Conservation (phyloP, 1,140 invertebrate species). For the Magallana gigas region DNA sequence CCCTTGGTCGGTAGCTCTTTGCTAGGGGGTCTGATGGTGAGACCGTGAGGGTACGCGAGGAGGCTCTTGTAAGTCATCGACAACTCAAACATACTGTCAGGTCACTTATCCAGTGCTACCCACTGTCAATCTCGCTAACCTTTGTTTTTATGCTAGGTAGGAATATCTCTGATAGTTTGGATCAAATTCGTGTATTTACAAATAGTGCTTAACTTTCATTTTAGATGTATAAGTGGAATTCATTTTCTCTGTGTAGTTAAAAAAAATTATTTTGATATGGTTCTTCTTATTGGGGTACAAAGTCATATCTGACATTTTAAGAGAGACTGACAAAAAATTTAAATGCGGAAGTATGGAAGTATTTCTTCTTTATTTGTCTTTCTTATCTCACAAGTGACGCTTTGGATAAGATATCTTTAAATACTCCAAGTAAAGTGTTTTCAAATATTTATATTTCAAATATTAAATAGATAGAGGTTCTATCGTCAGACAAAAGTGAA, state of each 20-base stretch:
- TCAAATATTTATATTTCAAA: slow-evolving; percentile 23
- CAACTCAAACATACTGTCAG: slow-evolving; percentile 24
- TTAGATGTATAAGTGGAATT: neutral
- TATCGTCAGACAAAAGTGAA: neutral
- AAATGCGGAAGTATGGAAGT: slow-evolving; percentile 21
- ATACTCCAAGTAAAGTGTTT: slow-evolving; percentile 17
- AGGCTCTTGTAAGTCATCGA: neutral
- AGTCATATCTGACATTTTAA: too few species aligned
- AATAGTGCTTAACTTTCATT: neutral
- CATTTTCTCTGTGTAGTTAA: too few species aligned
- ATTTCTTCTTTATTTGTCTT: neutral
- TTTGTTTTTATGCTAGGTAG: neutral
- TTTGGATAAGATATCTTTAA: slow-evolving; percentile 32
- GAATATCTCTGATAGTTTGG: neutral
- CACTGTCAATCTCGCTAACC: slow-evolving; percentile 1
- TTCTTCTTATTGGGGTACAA: too few species aligned
- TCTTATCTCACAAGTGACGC: slow-evolving; percentile 18
- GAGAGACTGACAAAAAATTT: neutral
- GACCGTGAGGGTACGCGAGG: neutral
- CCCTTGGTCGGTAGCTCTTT: neutral
- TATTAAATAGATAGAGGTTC: slow-evolving; percentile 28
- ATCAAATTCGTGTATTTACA: neutral
- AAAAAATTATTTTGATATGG: too few species aligned
- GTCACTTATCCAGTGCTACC: slow-evolving; percentile 18
- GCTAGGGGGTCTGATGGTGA: slow-evolving; percentile 12